phyloP scores from a whole-genome alignment of 2,888 invertebrate species.

The Zelleria hepariella region DNA sequence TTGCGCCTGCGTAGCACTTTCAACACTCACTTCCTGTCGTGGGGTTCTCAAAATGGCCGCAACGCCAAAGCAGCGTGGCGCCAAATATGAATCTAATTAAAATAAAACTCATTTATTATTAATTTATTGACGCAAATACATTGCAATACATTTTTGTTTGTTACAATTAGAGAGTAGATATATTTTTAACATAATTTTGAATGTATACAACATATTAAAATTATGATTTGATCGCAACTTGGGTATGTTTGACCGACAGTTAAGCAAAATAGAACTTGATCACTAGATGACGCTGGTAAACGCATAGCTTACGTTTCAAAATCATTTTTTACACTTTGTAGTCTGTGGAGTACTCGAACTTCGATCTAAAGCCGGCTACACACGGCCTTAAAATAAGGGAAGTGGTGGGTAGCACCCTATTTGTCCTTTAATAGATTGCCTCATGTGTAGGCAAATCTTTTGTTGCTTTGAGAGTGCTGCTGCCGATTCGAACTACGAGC shows the following conservation, averaged over 20 bases:
- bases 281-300: neutral
- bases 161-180: neutral
- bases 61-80: conserved; percentile 46
- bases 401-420: no score
- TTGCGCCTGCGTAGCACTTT: conserved; percentile 79
- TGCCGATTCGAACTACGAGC: no score
- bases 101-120: neutral
- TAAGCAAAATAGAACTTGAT: neutral
- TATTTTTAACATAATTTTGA: neutral
- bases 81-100: conserved; percentile 33
- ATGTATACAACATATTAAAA: neutral
- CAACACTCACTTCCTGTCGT: conserved; percentile 69
- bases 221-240: neutral
- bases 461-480: no score
- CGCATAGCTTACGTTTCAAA: neutral
- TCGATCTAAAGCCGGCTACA: no score
- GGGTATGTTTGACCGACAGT: neutral
- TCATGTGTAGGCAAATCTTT: no score
- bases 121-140: no score
- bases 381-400: no score
- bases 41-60: conserved; percentile 65
- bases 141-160: neutral
- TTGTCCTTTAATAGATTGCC: no score
- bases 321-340: neutral
- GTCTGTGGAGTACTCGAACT: no score